Conservation (phyloP, 2,113 vertebrate species). For the Prunella fulvescens region DNA sequence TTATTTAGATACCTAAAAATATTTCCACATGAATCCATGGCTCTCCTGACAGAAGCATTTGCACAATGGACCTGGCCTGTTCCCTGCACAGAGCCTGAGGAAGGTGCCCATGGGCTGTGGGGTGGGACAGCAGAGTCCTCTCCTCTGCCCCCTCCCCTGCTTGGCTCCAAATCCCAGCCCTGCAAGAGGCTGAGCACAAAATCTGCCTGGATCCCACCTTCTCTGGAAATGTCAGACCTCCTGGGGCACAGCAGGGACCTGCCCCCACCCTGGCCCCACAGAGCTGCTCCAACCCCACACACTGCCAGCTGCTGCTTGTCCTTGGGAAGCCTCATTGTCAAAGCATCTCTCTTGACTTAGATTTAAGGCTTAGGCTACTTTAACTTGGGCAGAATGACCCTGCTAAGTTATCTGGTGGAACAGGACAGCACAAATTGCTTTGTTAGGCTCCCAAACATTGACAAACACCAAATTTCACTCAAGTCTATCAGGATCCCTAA, state of each 20-base stretch:
- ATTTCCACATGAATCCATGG: neutral
- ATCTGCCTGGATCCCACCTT: neutral
- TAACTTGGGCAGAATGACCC: neutral
- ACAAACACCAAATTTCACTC: neutral
- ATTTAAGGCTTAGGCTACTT: neutral
- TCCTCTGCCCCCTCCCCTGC: neutral
- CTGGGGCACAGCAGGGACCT: neutral
- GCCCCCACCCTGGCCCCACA: accelerated
- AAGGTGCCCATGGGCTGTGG: neutral
- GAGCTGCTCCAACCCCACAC: neutral
- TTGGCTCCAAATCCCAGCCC: neutral
- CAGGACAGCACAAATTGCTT: neutral
- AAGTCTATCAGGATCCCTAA: neutral
- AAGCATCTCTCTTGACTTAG: neutral
- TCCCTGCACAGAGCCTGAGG: neutral
- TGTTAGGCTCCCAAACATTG: neutral
- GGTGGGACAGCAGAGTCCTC: neutral
- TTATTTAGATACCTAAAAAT: neutral
- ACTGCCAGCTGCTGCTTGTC: neutral
- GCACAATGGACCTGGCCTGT: neutral
- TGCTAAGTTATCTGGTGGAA: neutral
- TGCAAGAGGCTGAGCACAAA: neutral
- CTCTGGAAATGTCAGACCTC: neutral
- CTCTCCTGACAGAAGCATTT: neutral
- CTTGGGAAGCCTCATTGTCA: neutral